phyloP scores from a whole-genome alignment of 2,113 vertebrate species.

The Sander lucioperca region DNA sequence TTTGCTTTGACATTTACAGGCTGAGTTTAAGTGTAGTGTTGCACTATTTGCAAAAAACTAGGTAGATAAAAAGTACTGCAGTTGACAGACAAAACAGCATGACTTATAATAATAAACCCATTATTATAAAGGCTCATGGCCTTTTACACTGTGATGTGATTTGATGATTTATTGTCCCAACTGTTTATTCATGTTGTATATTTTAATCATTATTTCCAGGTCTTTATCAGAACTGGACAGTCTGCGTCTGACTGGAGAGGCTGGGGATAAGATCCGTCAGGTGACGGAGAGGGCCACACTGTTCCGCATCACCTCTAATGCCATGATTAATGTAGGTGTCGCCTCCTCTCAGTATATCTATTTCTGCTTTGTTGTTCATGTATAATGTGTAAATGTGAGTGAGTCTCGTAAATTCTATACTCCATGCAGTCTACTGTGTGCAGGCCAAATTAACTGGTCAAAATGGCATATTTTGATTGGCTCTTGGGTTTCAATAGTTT shows the following conservation, averaged over 20 bases:
- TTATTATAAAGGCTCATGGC: neutral
- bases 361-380: neutral
- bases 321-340: slow-evolving; percentile 96
- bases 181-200: neutral
- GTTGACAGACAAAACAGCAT: neutral
- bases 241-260: slow-evolving; percentile 91
- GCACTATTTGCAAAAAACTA: neutral
- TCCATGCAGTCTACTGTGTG: neutral
- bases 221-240: slow-evolving; percentile 95
- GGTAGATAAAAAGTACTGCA: neutral
- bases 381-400: neutral
- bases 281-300: slow-evolving; percentile 95
- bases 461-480: neutral
- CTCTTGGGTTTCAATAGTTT: neutral
- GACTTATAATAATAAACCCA: neutral
- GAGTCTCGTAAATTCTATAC: neutral
- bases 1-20: neutral
- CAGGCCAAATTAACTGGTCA: neutral
- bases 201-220: slow-evolving; percentile 56
- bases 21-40: neutral
- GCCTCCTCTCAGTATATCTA: neutral
- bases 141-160: neutral
- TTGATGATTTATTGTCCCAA: neutral
- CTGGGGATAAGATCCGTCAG: slow-evolving; percentile 94
- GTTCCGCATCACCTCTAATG: slow-evolving; percentile 97